Evolutionary conservation across 1,140 invertebrate species (phyloP).

Genomic region (Pseudachorutes palmiensis): DNA sequence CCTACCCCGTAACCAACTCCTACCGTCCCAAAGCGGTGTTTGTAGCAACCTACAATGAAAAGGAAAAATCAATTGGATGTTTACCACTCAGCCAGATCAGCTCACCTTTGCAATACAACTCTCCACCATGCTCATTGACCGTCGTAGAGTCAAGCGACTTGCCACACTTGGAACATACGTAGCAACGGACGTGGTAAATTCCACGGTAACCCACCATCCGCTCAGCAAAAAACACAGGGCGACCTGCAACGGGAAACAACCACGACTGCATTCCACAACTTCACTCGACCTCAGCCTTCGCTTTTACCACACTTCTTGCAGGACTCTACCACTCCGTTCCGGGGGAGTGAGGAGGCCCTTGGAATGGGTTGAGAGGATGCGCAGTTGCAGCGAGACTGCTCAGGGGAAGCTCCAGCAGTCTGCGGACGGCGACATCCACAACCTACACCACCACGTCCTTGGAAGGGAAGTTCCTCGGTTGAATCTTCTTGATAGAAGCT

Average conservation of each 20-base stretch:
- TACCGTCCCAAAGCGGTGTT: not conserved
- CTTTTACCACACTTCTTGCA: too few relatives aligned
- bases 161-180: constrained; percentile 17
- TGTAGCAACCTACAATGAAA: not conserved
- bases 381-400: too few relatives aligned
- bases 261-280: too few relatives aligned
- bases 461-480: too few relatives aligned
- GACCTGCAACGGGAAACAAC: not conserved
- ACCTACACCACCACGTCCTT: too few relatives aligned
- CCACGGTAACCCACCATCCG: constrained; percentile 11
- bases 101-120: constrained; percentile 29
- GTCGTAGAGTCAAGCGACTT: constrained; percentile 23
- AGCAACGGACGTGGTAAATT: constrained; percentile 25
- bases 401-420: too few relatives aligned
- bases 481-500: too few relatives aligned
- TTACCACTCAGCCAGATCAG: not conserved
- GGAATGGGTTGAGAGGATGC: too few relatives aligned
- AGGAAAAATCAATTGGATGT: not conserved
- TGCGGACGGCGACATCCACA: too few relatives aligned
- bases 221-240: not conserved
- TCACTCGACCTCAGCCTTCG: too few relatives aligned
- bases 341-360: too few relatives aligned
- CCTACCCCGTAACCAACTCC: not conserved
- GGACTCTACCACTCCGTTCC: too few relatives aligned
- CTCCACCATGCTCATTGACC: constrained; percentile 21